These are phyloP conservation scores for Anabacerthia variegaticeps DNA, from an alignment of 2,797 vertebrate species.

Conservation along the genomic window DNA sequence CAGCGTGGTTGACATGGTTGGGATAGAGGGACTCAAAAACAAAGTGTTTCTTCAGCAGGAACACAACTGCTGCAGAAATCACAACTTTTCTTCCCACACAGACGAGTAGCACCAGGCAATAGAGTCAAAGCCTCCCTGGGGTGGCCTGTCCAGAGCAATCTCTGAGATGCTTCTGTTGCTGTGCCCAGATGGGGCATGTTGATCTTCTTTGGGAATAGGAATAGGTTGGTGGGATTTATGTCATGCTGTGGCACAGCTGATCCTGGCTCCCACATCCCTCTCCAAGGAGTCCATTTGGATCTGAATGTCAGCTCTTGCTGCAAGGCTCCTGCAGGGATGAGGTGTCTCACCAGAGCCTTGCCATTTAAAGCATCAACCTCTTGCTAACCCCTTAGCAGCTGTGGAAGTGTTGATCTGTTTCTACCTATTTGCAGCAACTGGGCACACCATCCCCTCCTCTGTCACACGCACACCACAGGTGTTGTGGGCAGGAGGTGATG, in stretches of 20 bases:
- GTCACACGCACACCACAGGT: accelerated
- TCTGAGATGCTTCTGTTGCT: neutral
- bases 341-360: neutral
- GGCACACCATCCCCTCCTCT: neutral
- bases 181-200: neutral
- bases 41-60: neutral
- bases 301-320: conserved; percentile 54
- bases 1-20: accelerated
- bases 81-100: neutral
- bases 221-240: neutral
- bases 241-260: neutral
- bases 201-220: neutral
- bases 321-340: conserved; percentile 19
- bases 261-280: neutral
- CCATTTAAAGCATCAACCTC: conserved; percentile 28
- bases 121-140: neutral
- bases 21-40: neutral
- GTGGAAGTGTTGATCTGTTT: neutral
- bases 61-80: neutral
- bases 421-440: neutral
- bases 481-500: neutral
- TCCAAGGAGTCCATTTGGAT: neutral
- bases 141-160: accelerated
- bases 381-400: conserved; percentile 12
- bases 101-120: neutral